Conservation (phyloP, 2,888 invertebrate genomes). For the Ormyrus pomaceus region DNA sequence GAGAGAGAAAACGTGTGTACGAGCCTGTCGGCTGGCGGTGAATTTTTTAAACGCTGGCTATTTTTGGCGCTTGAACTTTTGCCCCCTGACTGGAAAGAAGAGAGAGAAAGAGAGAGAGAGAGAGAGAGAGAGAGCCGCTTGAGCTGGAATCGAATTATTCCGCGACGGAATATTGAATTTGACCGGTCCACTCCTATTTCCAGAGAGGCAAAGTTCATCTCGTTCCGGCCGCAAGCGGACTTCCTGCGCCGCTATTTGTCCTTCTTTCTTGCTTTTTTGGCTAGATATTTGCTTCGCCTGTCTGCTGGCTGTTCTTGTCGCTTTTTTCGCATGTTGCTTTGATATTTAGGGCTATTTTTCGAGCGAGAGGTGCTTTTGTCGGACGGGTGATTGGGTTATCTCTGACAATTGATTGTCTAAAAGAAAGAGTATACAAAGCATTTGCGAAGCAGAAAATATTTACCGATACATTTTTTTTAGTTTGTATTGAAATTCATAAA, state of each 20-base stretch:
- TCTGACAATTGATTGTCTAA: not conserved
- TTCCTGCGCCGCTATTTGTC: not conserved
- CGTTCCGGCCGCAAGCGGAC: not conserved
- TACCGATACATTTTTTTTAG: too few species aligned
- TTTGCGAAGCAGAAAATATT: too few species aligned
- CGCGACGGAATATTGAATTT: conserved; percentile 46
- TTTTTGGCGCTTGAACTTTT: conserved; percentile 65
- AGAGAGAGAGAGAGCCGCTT: not conserved
- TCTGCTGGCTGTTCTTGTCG: not conserved
- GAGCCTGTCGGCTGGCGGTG: conserved; percentile 35
- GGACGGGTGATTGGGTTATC: not conserved
- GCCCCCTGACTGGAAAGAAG: conserved; percentile 54
- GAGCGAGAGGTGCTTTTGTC: not conserved
- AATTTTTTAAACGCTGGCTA: conserved; percentile 61
- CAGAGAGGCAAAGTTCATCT: not conserved
- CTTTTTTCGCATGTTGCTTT: too few species aligned
- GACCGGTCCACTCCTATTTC: conserved; percentile 28
- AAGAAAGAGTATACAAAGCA: too few species aligned
- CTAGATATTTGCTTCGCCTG: not conserved
- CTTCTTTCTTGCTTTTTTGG: conserved; percentile 18
- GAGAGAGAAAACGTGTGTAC: conserved; percentile 21
- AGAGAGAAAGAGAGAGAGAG: not conserved
- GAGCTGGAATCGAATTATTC: conserved; percentile 46
- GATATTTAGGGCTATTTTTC: too few species aligned
- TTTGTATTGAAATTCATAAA: too few species aligned